Conservation (phyloP, 2,113 vertebrate species). For the Apteryx mantelli region DNA sequence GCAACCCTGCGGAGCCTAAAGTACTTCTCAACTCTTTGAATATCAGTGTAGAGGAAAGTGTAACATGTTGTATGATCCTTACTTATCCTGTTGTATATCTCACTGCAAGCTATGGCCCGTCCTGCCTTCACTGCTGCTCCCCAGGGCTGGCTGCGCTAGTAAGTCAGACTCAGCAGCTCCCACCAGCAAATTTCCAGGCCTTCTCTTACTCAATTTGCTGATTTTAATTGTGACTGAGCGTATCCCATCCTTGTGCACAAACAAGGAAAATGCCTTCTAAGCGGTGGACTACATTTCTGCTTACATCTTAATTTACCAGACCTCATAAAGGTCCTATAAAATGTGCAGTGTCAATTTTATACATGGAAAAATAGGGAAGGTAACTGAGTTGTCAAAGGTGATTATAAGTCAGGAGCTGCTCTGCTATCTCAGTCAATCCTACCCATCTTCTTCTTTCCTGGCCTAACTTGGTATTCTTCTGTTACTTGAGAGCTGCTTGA, state of each 20-base stretch:
- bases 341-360: not conserved
- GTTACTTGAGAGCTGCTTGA: not conserved
- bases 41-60: not conserved
- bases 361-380: not conserved
- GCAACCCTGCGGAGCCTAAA: no score
- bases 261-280: not conserved
- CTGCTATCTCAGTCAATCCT: not conserved
- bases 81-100: not conserved
- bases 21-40: not conserved
- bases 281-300: not conserved
- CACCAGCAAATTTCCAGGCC: not conserved
- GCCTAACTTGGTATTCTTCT: not conserved
- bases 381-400: not conserved
- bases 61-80: not conserved
- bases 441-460: not conserved
- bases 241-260: not conserved
- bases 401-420: not conserved
- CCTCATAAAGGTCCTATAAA: not conserved
- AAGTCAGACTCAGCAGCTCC: not conserved
- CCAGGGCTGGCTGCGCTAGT: not conserved
- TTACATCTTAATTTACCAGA: not conserved
- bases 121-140: not conserved
- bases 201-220: not conserved
- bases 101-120: not conserved
- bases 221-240: fast-evolving